These are phyloP conservation scores for Hydrophis major DNA, from an alignment of 2,797 vertebrate genomes.

Conservation along the genomic window DNA sequence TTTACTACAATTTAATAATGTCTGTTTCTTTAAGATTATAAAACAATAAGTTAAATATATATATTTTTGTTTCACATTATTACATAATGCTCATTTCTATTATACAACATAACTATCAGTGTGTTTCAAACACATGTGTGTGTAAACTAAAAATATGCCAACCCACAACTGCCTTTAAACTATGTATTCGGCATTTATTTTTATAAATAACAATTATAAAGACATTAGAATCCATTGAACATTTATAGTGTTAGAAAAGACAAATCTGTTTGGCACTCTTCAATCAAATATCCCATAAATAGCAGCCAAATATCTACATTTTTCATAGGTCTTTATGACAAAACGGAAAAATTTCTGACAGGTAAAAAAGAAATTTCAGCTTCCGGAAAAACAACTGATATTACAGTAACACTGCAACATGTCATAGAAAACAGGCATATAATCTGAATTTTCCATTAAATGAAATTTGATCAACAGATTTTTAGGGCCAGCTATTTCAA, in stretches of 20 bases:
- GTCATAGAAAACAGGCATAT: background rate
- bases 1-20: background rate
- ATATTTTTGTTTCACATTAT: background rate
- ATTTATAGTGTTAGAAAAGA: background rate
- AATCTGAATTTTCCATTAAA: background rate
- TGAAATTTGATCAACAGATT: background rate
- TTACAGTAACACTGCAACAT: background rate
- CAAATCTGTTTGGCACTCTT: background rate
- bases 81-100: background rate
- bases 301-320: conserved; percentile 5
- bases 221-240: background rate
- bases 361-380: background rate
- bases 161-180: background rate
- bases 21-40: background rate
- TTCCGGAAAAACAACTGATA: background rate
- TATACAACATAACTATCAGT: background rate
- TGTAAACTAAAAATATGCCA: background rate
- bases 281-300: background rate
- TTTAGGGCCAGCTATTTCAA: background rate
- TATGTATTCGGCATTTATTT: background rate
- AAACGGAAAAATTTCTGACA: conserved; percentile 10
- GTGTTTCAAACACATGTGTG: no score
- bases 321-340: background rate
- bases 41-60: background rate
- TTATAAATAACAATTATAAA: background rate